Conservation (phyloP, 1,140 invertebrate genomes). For the Penaeus japonicus region DNA sequence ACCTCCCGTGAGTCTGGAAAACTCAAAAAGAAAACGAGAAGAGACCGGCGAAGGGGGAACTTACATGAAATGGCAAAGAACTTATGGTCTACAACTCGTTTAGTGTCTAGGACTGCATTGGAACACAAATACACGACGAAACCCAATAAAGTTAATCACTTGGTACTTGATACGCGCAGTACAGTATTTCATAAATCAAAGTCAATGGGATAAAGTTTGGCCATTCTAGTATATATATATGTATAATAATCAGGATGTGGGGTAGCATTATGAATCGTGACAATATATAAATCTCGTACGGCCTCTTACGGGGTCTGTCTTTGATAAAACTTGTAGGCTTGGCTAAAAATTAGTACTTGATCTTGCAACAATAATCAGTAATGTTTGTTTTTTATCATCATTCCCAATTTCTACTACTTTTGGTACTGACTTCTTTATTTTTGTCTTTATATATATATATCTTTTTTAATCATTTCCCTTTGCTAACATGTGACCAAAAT, state of each 20-base stretch:
- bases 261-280: slow-evolving; percentile 2
- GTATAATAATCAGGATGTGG: too few species aligned
- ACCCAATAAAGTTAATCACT: slow-evolving; percentile 43
- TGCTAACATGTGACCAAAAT: slow-evolving; percentile 58
- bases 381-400: too few species aligned
- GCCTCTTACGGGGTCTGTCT: too few species aligned
- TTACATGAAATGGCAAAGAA: slow-evolving; percentile 44
- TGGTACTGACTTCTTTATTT: neutral
- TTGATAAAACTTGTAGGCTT: too few species aligned
- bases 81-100: slow-evolving; percentile 42
- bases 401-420: too few species aligned
- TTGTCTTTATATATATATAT: slow-evolving; percentile 8
- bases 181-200: slow-evolving; percentile 59
- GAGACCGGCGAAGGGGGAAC: slow-evolving; percentile 32
- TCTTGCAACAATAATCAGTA: too few species aligned
- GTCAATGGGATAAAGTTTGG: slow-evolving; percentile 62
- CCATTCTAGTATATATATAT: slow-evolving; percentile 60
- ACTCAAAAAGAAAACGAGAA: slow-evolving; percentile 36
- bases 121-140: slow-evolving; percentile 59
- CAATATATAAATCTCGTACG: too few species aligned
- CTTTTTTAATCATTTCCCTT: slow-evolving; percentile 34
- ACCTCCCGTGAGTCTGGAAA: slow-evolving; percentile 4
- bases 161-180: slow-evolving; percentile 55
- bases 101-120: slow-evolving; percentile 46
- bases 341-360: too few species aligned